These are phyloP conservation scores for Peucedramus taeniatus DNA, from an alignment of 2,113 vertebrate genomes.

Conservation along the genomic window DNA sequence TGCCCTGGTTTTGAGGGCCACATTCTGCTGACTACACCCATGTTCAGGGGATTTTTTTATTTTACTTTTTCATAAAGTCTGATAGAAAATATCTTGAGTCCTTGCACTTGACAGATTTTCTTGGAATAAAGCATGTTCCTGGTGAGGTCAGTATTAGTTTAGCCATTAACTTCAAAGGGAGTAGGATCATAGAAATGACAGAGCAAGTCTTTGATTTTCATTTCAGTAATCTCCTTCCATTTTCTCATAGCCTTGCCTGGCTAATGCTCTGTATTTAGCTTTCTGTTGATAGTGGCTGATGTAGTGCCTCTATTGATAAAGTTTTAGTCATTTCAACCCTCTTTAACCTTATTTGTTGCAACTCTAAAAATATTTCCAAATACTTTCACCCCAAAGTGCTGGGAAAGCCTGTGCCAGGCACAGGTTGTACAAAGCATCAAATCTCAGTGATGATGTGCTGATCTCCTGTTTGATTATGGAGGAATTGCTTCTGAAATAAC, in stretches of 20 bases:
- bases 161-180: conserved; percentile 63
- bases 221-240: conserved; percentile 49
- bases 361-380: not conserved
- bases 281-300: conserved; percentile 25
- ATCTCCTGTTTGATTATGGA: conserved; percentile 43
- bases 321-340: conserved; percentile 24
- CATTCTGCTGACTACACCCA: not conserved
- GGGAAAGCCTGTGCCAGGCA: not conserved
- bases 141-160: conserved; percentile 57
- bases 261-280: conserved; percentile 6
- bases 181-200: conserved; percentile 38
- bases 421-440: not conserved
- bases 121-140: conserved; percentile 29
- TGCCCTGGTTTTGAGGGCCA: not conserved
- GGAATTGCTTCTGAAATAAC: conserved; percentile 49
- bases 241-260: not conserved
- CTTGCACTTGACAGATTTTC: conserved; percentile 39
- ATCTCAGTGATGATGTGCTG: not conserved
- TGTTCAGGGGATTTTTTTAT: not conserved
- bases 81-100: conserved; percentile 18
- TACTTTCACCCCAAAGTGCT: not conserved
- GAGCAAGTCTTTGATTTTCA: conserved; percentile 55
- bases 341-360: not conserved
- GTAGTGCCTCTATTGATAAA: conserved; percentile 16
- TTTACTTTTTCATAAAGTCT: not conserved